phyloP scores from a whole-genome alignment of 1,140 invertebrate genomes.

The Pissodes strobi region DNA sequence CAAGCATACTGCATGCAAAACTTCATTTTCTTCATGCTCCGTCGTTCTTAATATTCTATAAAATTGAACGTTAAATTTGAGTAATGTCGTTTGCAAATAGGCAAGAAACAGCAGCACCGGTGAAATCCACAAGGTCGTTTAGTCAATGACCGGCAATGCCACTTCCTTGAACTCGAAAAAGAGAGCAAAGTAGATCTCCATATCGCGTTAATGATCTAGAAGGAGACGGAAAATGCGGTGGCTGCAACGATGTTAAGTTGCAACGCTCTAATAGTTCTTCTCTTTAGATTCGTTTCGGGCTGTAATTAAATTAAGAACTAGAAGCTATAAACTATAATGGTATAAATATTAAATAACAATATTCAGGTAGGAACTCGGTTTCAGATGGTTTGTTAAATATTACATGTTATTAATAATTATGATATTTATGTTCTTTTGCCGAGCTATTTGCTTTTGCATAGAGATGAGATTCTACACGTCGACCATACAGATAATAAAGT shows the following conservation, averaged over 20 bases:
- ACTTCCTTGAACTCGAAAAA: conserved; percentile 32
- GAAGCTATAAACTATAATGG: conserved; percentile 8
- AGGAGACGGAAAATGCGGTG: conserved; percentile 12
- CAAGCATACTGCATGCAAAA: not conserved
- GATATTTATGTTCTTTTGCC: conserved; percentile 2
- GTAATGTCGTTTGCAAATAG: conserved; percentile 19
- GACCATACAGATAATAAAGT: too few relatives aligned
- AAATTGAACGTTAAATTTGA: conserved; percentile 10
- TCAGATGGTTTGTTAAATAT: conserved; percentile 1
- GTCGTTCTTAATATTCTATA: conserved; percentile 11
- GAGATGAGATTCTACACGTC: too few relatives aligned
- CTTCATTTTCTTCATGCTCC: not conserved
- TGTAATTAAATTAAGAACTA: conserved; percentile 22
- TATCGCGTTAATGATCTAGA: conserved; percentile 16
- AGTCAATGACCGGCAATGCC: conserved; percentile 32
- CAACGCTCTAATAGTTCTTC: conserved; percentile 30
- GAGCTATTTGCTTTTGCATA: conserved; percentile 9
- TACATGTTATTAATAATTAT: conserved; percentile 15
- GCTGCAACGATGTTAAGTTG: conserved; percentile 27
- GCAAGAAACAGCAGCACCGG: conserved; percentile 7
- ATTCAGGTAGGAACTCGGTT: conserved; percentile 11
- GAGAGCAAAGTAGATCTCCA: conserved; percentile 26
- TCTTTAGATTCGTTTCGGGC: conserved; percentile 17
- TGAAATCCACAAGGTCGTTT: conserved; percentile 29
- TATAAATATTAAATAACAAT: conserved; percentile 29